Conservation (phyloP, 1,140 invertebrate species). For the Calliphora vicina region DNA sequence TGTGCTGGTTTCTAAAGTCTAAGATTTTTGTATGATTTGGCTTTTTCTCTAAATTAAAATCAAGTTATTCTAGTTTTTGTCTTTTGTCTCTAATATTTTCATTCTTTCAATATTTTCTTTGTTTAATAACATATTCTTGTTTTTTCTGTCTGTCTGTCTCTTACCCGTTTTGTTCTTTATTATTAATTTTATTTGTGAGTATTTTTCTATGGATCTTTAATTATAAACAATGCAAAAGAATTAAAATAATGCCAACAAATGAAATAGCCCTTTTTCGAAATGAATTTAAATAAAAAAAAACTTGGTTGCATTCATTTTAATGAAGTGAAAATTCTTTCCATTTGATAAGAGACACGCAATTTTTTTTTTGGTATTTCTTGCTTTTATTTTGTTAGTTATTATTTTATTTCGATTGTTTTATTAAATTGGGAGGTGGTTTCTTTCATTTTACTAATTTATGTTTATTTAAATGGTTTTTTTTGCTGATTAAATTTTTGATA, state of each 20-base stretch:
- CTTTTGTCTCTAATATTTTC: neutral
- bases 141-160: neutral
- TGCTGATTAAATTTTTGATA: neutral
- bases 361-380: neutral
- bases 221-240: neutral
- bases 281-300: neutral
- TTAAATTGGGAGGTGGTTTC: slow-evolving; percentile 1
- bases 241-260: neutral
- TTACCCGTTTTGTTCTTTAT: neutral
- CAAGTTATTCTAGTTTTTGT: neutral
- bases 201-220: neutral
- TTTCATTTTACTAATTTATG: slow-evolving; percentile 1
- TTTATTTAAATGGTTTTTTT: neutral
- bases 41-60: neutral
- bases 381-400: neutral
- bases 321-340: slow-evolving; percentile 1
- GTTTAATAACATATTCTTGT: neutral
- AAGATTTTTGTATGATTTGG: neutral
- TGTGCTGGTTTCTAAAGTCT: neutral
- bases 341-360: slow-evolving; percentile 9
- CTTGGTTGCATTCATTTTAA: neutral
- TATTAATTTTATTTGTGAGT: neutral
- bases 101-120: neutral
- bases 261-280: neutral
- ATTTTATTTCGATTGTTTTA: slow-evolving; percentile 4